Evolutionary conservation across 2,888 invertebrate genomes (phyloP), one percentile per base, ranked within the genome.

Genomic region (Troilus luridus): DNA sequence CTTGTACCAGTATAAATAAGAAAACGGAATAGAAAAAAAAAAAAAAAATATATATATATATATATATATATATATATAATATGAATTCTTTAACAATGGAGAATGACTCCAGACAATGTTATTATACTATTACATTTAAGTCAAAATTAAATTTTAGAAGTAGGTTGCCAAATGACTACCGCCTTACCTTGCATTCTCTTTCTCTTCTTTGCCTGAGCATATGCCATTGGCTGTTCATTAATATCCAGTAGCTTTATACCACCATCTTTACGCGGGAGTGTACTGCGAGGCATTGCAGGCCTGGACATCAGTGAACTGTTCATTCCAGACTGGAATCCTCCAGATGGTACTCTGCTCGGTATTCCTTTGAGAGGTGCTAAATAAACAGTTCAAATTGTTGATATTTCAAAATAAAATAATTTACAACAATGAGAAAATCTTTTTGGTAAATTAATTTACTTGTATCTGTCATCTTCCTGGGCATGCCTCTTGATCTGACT

Each of bases 391-490:
- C 0, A 88, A 91, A 27, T 59, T 90, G n/a, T 62, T 24, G 27
- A n/a, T 21, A 67, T 54, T 64, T 54, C 21, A 54, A 41, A 58
- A n/a, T 24, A 67, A 1, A 14, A 62, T 27, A 60, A n/a, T 89
- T 89, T 27, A 62, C 3, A 59, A 62, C n/a, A 59, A 0, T 14
- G 88, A 59, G 12, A 1, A 59, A 88, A 90, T 41, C 54, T 17
- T 54, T 27, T 9, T 24, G 12, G 24, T 2, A 24, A 67, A 21
- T 67, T 81, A 81, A 81, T 81, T 91, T 91, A 92, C 92, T 98
- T 72, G 98, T 98, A 94, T 99, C 98, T 93, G 98, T 98, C 98
- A 99, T 98, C 95, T 98, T 98, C 93, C 98, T 96, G 0, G 98
- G 98, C 97, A 98, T 98, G 93, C 97, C 97, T 92, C 97, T 95